These are phyloP conservation scores for Plectropomus leopardus DNA, from an alignment of 2,113 vertebrate genomes.

Conservation along the genomic window DNA sequence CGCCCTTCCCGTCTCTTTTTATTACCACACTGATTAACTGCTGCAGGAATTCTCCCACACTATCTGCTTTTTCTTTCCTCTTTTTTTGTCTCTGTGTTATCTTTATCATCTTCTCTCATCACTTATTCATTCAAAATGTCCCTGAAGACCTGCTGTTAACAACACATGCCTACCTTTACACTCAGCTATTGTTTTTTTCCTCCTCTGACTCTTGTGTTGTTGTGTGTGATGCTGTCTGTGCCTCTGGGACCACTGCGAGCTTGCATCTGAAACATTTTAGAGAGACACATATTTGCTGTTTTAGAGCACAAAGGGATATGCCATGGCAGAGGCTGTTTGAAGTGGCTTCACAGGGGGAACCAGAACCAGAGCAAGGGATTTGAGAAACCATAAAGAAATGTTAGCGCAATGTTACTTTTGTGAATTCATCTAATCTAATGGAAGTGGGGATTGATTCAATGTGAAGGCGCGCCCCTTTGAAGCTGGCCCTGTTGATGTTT, in stretches of 20 bases:
- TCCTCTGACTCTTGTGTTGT: conserved; percentile 38
- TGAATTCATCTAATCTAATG: conserved; percentile 79
- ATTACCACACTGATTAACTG: conserved; percentile 66
- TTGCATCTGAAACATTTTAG: conserved; percentile 85
- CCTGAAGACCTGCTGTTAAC: conserved; percentile 17
- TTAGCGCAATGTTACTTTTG: conserved; percentile 79
- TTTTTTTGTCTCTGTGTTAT: conserved; percentile 18
- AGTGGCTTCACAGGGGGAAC: conserved; percentile 84
- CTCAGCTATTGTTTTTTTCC: conserved; percentile 23
- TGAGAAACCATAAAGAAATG: conserved; percentile 77
- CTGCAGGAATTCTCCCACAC: conserved; percentile 51
- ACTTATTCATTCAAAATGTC: conserved; percentile 48
- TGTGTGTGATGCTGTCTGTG: conserved; percentile 54
- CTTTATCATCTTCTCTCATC: conserved; percentile 47
- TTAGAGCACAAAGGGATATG: conserved; percentile 82
- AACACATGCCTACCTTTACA: conserved; percentile 37
- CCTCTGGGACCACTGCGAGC: conserved; percentile 71
- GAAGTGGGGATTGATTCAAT: conserved; percentile 81
- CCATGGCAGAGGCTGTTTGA: conserved; percentile 81
- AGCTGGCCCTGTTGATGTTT: conserved; percentile 76
- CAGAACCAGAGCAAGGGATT: conserved; percentile 81
- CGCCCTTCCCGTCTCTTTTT: conserved; percentile 27
- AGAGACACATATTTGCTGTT: conserved; percentile 83
- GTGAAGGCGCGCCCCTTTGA: conserved; percentile 80
- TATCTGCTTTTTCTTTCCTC: conserved; percentile 20